Evolutionary conservation across 1,140 invertebrate genomes (phyloP), one percentile per base, ranked within the genome.

Genomic region (Musca vetustissima): DNA sequence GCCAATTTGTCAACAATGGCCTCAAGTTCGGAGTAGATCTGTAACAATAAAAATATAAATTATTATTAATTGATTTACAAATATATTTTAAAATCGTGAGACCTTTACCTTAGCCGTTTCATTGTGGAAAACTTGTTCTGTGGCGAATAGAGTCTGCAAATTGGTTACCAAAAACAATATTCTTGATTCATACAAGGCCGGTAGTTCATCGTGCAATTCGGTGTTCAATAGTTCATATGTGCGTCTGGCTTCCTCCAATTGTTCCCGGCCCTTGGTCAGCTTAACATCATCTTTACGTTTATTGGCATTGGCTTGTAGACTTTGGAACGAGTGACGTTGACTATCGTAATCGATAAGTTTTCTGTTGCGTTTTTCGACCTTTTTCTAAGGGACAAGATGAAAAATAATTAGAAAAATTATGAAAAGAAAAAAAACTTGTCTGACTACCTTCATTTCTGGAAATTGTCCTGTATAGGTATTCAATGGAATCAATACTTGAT

Each of bases 271-370:
- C 85, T 92, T 90, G 32, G 91, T 88, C 73, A 93, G 89, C 87
- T 98, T 98, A 17, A 91, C 89, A 78, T 98, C 96, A 81, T 98
- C 96, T 77, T 93, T 87, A 83, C 93, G 92, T 80, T 96, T 97
- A 47, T 91, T 89, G 71, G 92, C 89, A 83, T 92, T 93, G 65
- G 91, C 90, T 79, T 96, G 93, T 70, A 96, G 84, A 66, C 93
- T 93, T 83, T 98, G 95, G 82, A 96, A 92, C 80, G 91, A 95
- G 84, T 99, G 97, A 77, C 96, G 88, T 78, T 97, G 93, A 74
- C 94, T 92, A 85, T 99, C 97, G 83, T 94, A 99, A 83, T 99
- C 97, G n/a, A 98, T 94, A 72, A 98, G 85, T 84, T 99, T 99
- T 59, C 97, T 87, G 50, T 95, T 95, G 71, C 97, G 89, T 84